A percentile compares a stretch with the other conserved stretches of the same genome.
Evolutionary conservation across 2,888 invertebrate species (phyloP).

Genomic region (Epirrhoe tristata): DNA sequence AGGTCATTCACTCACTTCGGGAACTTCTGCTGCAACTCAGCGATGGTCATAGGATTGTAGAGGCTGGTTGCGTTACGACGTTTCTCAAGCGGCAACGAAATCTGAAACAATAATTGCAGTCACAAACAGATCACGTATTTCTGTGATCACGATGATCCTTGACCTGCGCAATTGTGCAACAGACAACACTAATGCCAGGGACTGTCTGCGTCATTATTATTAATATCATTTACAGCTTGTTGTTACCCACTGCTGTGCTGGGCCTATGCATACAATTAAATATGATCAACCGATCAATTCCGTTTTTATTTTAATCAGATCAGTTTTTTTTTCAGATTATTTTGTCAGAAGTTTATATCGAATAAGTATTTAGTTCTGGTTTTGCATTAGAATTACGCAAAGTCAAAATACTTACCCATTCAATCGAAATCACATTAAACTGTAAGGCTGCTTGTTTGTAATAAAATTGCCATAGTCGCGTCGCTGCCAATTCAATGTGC

Average conservation of each 20-base stretch:
- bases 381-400: too few species aligned
- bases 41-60: constrained; percentile 96
- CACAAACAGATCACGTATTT: constrained; percentile 8
- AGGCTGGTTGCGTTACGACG: constrained; percentile 95
- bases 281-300: too few species aligned
- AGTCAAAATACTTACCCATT: background rate
- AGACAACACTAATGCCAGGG: too few species aligned
- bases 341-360: too few species aligned
- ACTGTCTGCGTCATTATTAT: too few species aligned
- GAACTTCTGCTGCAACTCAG: constrained; percentile 90
- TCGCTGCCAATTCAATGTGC: too few species aligned
- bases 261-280: too few species aligned
- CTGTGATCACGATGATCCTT: background rate
- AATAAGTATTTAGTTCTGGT: too few species aligned
- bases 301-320: too few species aligned
- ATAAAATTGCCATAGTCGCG: constrained; percentile 23
- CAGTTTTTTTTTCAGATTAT: too few species aligned
- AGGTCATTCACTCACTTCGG: constrained; percentile 75
- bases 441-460: background rate
- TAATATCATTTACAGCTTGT: too few species aligned
- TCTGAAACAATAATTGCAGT: constrained; percentile 79
- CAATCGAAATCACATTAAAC: background rate
- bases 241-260: too few species aligned
- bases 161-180: background rate
- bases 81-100: constrained; percentile 94